These are phyloP conservation scores for Dryadula phaetusa DNA, from an alignment of 2,888 invertebrate species.

Conservation along the genomic window DNA sequence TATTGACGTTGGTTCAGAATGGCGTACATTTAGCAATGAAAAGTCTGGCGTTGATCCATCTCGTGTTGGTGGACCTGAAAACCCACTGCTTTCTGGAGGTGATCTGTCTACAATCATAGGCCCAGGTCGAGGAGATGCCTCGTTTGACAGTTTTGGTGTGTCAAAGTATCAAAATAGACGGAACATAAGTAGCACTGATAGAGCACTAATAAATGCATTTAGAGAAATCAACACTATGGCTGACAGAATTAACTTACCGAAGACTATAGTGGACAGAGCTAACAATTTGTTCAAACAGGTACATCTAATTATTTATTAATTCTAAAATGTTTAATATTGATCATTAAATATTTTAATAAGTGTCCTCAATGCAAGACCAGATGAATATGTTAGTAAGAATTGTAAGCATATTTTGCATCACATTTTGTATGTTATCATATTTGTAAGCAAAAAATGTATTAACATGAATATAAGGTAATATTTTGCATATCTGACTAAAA, in stretches of 20 bases:
- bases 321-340: too few relatives aligned
- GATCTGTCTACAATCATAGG: constrained; percentile 98
- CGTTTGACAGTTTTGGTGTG: constrained; percentile 94
- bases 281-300: constrained; percentile 98
- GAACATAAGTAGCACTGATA: constrained; percentile 95
- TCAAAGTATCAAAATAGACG: constrained; percentile 90
- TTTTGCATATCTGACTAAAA: constrained; percentile 9
- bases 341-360: too few relatives aligned
- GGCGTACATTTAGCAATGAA: constrained; percentile 99
- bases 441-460: constrained; percentile 1
- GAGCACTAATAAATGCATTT: constrained; percentile 97
- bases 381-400: neutral
- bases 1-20: constrained; percentile 99
- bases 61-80: constrained; percentile 99
- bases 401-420: neutral
- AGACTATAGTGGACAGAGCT: constrained; percentile 98
- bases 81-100: constrained; percentile 96
- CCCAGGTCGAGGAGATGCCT: constrained; percentile 89
- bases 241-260: constrained; percentile 97
- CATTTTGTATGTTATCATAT: neutral
- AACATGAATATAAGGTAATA: constrained; percentile 10
- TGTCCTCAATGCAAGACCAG: too few relatives aligned
- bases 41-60: constrained; percentile 98
- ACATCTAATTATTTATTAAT: neutral
- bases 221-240: constrained; percentile 99